Conservation (phyloP, 1,140 invertebrate genomes). For the Stenopsyche tienmushanensis region DNA sequence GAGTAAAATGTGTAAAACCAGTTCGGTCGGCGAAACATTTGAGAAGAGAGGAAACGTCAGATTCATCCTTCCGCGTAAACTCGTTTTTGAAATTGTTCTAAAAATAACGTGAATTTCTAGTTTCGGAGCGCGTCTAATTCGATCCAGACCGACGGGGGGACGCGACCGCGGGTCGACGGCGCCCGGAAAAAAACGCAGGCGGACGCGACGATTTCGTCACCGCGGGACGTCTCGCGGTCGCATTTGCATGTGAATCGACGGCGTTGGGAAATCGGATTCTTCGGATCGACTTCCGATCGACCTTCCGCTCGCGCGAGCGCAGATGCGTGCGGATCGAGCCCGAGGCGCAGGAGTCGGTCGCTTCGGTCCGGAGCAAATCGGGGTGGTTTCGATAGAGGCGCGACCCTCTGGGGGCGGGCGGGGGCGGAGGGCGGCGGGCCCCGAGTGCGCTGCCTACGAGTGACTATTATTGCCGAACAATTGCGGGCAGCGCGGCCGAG, state of each 20-base stretch:
- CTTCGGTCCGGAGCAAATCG: not conserved
- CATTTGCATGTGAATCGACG: no score
- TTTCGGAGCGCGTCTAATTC: conserved; percentile 11
- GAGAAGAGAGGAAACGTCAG: conserved; percentile 4
- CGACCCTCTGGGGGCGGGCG: not conserved
- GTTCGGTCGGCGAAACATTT: not conserved
- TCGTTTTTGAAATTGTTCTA: not conserved
- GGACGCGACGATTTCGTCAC: no score
- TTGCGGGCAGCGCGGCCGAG: conserved; percentile 21
- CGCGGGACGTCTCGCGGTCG: no score
- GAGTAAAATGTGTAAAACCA: not conserved
- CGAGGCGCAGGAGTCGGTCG: no score
- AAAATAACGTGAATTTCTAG: not conserved
- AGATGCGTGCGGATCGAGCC: no score
- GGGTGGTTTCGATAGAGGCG: not conserved
- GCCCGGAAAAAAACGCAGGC: no score
- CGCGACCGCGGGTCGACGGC: not conserved
- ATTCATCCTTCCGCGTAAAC: conserved; percentile 12
- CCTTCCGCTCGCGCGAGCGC: no score
- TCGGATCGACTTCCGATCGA: no score
- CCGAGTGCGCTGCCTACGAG: conserved; percentile 6
- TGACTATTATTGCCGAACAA: conserved; percentile 23
- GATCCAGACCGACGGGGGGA: not conserved
- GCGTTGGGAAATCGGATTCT: no score
- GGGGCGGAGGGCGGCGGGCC: not conserved